A percentile compares a stretch with the other conserved stretches of the same genome.
phyloP scores from a whole-genome alignment of 2,113 vertebrate species.

The Ciconia boyciana region DNA sequence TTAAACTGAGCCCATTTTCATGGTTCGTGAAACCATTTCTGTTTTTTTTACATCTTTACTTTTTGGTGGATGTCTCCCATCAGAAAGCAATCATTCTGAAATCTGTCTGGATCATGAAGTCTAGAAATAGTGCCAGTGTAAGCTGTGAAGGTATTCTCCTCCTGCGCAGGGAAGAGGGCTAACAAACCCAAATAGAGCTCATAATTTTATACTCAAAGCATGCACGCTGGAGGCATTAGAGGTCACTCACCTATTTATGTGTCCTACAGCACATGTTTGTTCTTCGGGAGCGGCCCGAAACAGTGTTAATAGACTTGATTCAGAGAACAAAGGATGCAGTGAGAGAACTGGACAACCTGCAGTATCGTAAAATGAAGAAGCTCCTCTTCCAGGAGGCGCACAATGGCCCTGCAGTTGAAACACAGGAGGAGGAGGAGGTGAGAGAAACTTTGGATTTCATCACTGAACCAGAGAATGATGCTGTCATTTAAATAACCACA shows the following conservation, averaged over 20 bases:
- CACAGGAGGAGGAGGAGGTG: slow-evolving; percentile 97
- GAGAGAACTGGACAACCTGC: slow-evolving; percentile 96
- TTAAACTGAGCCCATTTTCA: not conserved
- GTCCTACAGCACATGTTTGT: slow-evolving; percentile 91
- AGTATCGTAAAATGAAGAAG: slow-evolving; percentile 99
- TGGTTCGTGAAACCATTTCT: not conserved
- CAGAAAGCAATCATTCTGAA: not conserved
- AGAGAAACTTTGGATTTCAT: slow-evolving; percentile 5
- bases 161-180: not conserved
- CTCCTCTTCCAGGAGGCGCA: slow-evolving; percentile 97
- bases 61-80: not conserved
- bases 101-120: not conserved
- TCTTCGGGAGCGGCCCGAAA: slow-evolving; percentile 90
- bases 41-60: not conserved
- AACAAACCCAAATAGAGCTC: not conserved
- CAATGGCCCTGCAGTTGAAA: slow-evolving; percentile 92
- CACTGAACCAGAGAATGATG: not conserved
- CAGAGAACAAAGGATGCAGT: slow-evolving; percentile 97
- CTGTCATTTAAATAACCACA: not conserved
- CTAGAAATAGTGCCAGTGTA: not conserved
- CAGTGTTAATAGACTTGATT: slow-evolving; percentile 96
- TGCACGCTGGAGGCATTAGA: not conserved
- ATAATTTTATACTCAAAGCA: not conserved
- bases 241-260: not conserved
- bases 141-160: not conserved